Percentiles rank a stretch among this genome's conserved stretches.
phyloP scores from a whole-genome alignment of 2,888 invertebrate species.

The Stictocephala bisonia region DNA sequence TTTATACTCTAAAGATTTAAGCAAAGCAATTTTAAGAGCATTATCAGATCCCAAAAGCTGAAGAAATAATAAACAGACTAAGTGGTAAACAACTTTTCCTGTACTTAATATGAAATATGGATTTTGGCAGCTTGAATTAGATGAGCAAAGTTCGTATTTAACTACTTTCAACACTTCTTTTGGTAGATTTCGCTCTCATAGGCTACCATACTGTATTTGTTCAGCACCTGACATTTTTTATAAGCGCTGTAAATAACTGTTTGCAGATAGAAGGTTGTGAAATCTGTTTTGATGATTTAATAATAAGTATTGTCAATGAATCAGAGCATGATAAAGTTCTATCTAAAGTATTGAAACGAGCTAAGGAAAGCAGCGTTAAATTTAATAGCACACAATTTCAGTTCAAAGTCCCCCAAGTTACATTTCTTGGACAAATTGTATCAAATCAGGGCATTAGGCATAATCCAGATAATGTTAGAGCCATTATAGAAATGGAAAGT shows the following conservation, averaged over 20 bases:
- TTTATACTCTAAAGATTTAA: too few species aligned
- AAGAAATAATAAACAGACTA: too few species aligned
- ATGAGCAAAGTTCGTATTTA: too few species aligned
- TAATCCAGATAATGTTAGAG: conserved; percentile 1
- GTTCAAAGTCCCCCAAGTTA: too few species aligned
- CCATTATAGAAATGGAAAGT: conserved; percentile 2
- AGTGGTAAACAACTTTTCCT: too few species aligned
- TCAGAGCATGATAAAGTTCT: background rate
- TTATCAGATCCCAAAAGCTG: too few species aligned
- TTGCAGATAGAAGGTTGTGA: background rate
- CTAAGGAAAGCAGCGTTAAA: background rate
- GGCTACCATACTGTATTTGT: background rate
- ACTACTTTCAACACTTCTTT: too few species aligned
- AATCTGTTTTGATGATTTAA: background rate
- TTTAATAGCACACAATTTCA: background rate
- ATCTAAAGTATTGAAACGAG: background rate
- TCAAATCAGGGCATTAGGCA: background rate
- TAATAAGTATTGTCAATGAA: background rate
- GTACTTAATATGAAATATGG: too few species aligned
- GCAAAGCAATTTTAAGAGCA: too few species aligned
- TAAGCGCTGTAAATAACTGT: background rate
- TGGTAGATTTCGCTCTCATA: background rate
- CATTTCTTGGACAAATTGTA: background rate
- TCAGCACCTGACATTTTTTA: background rate
- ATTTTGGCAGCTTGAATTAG: too few species aligned